Conservation (phyloP, 2,888 invertebrate genomes). For the Omphaloscelis lunosa region DNA sequence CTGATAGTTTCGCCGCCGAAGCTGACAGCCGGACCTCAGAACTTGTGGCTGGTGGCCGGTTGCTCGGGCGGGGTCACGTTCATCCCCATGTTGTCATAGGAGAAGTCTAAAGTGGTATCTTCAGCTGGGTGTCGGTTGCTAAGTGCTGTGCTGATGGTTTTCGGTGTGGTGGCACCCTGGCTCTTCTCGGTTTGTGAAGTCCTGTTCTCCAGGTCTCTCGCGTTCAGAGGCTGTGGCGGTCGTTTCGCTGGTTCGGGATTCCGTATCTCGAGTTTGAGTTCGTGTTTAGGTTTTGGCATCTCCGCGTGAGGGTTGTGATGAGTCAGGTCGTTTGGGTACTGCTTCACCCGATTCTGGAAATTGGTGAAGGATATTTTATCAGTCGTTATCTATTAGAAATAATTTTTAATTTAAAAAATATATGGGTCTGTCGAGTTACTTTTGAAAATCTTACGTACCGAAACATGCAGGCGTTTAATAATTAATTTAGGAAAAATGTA, state of each 20-base stretch:
- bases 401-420: neutral
- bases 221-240: slow-evolving; percentile 82
- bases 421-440: neutral
- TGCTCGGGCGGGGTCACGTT: slow-evolving; percentile 92
- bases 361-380: neutral
- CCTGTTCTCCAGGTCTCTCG: slow-evolving; percentile 81
- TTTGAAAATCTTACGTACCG: neutral
- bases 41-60: slow-evolving; percentile 81
- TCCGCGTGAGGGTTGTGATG: slow-evolving; percentile 89
- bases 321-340: slow-evolving; percentile 84
- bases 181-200: slow-evolving; percentile 88
- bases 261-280: slow-evolving; percentile 85
- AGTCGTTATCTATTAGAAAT: neutral
- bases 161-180: slow-evolving; percentile 91
- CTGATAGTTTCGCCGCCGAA: slow-evolving; percentile 72
- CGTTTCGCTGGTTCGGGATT: slow-evolving; percentile 85
- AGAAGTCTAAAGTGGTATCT: slow-evolving; percentile 94
- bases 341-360: slow-evolving; percentile 87
- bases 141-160: slow-evolving; percentile 93
- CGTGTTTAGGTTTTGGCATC: slow-evolving; percentile 84
- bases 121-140: slow-evolving; percentile 94
- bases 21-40: slow-evolving; percentile 77
- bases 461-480: too few relatives aligned
- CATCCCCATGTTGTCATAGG: slow-evolving; percentile 95
- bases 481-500: too few relatives aligned